Evolutionary conservation across 1,140 invertebrate species (phyloP).

Genomic region (Dreissena polymorpha): DNA sequence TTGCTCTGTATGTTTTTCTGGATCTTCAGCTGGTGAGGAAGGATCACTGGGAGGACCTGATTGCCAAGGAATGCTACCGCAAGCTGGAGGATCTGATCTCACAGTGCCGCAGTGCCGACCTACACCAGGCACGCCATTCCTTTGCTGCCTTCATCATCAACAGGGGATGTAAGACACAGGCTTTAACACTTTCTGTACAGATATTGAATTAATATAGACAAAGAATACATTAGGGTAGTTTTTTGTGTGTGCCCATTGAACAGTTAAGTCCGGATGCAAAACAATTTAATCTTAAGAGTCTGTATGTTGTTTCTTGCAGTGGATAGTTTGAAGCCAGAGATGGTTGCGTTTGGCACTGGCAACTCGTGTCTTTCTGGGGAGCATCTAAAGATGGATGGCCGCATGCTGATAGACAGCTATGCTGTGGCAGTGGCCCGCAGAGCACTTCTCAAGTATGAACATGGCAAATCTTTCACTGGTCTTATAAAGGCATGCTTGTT

Average conservation of each 20-base stretch:
- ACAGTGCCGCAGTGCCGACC: slow-evolving; percentile 19
- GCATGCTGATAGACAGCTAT: slow-evolving; percentile 68
- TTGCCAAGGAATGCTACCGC: slow-evolving; percentile 46
- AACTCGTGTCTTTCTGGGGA: slow-evolving; percentile 59
- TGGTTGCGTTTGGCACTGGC: slow-evolving; percentile 71
- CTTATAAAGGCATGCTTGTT: neutral
- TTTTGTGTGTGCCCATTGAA: too few relatives aligned
- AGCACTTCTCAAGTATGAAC: slow-evolving; percentile 67
- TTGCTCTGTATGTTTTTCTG: neutral
- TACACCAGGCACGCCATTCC: slow-evolving; percentile 37
- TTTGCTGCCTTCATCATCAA: slow-evolving; percentile 69
- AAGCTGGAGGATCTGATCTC: slow-evolving; percentile 36
- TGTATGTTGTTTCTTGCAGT: neutral
- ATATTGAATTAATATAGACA: too few relatives aligned
- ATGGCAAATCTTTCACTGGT: neutral
- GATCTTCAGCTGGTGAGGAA: slow-evolving; percentile 9
- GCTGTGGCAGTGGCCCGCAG: slow-evolving; percentile 67
- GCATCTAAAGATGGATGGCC: slow-evolving; percentile 59
- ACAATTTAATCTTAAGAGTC: too few relatives aligned
- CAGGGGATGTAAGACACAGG: slow-evolving; percentile 53
- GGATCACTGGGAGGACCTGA: slow-evolving; percentile 38
- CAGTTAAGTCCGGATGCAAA: too few relatives aligned
- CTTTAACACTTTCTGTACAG: too few relatives aligned
- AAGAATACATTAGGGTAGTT: too few relatives aligned
- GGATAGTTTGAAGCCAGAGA: slow-evolving; percentile 42